These are phyloP conservation scores for Cotesia congregata DNA, from an alignment of 2,888 invertebrate genomes.

Conservation along the genomic window DNA sequence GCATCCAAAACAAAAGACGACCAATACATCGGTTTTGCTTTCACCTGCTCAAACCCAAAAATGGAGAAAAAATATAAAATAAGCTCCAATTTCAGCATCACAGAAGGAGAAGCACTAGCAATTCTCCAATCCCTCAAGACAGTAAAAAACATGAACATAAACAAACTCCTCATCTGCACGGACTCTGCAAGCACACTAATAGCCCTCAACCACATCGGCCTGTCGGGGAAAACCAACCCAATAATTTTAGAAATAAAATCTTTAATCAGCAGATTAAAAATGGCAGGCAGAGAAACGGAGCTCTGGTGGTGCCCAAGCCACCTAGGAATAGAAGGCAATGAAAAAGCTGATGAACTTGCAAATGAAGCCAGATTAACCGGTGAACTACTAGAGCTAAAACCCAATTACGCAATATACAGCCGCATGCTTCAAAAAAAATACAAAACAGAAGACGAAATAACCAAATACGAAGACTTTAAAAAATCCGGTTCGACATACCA, in stretches of 20 bases:
- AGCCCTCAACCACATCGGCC: neutral
- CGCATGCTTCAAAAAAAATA: no score
- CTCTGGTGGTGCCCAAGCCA: neutral
- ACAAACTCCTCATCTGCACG: slow-evolving; percentile 7
- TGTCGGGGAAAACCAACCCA: neutral
- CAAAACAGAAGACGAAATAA: no score
- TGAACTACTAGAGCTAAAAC: no score
- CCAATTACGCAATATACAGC: no score
- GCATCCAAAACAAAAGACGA: slow-evolving; percentile 10
- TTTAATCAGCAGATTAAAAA: neutral
- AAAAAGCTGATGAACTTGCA: no score
- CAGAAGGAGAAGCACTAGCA: slow-evolving; percentile 17
- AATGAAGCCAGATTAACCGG: no score
- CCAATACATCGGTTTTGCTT: neutral
- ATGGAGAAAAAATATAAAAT: slow-evolving; percentile 15
- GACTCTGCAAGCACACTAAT: slow-evolving; percentile 1
- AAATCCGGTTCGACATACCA: no score
- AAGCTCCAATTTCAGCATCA: neutral
- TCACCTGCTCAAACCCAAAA: neutral
- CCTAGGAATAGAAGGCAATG: no score
- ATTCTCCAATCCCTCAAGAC: slow-evolving; percentile 10
- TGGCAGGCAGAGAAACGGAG: neutral
- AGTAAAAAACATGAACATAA: neutral
- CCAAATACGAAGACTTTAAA: no score
- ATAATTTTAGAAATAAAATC: slow-evolving; percentile 15